Evolutionary conservation across 2,113 vertebrate species (phyloP), one percentile per base, ranked within the genome.

Genomic region (Brevimyrus niger): DNA sequence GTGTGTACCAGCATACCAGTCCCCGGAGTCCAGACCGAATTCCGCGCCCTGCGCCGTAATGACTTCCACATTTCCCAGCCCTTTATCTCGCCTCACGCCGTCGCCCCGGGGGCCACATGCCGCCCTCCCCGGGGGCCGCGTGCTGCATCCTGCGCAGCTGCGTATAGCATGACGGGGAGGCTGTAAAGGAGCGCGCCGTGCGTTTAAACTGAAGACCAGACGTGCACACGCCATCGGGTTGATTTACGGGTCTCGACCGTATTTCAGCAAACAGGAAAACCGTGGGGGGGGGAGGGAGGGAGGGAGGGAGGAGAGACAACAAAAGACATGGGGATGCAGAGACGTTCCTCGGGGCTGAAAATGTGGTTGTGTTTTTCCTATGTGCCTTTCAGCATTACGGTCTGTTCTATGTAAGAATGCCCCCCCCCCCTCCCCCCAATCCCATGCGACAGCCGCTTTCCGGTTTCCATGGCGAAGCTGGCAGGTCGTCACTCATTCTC

Each of bases 51-150:
- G 91, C 91, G 90, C 91, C 91, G 88, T 95, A 95, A 95, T 95
- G 80, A 94, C 93, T 95, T 93, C 94, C 95, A 95, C 94, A 95
- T 95, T 95, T 93, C 89, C 87, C 88, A 21, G 21, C 86, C 73
- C 87, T 73, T 88, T 90, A 82, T 88, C 91, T 92, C 93, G 91
- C 91, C 90, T 89, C 87, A 90, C 2, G 73, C 73, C 35, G 13
- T 21, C 4, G 35, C 73, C 35, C 73, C 15, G 0, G 35, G 35
- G 35, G 73, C 10, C 35, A 2, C 31, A 44, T 1, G 73, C 15
- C 5, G 35, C 0, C 1, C 48, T 88, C 38, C 27, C 21, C 10
- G 2, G 50, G 13, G 35, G 44, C n/a, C n/a, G 21, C 44, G 11
- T 44, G 2, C 51, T 19, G 19, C 19, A 53, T 35, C 27, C 48